phyloP scores from a whole-genome alignment of 1,140 invertebrate genomes.

The Drosophila trapezifrons region DNA sequence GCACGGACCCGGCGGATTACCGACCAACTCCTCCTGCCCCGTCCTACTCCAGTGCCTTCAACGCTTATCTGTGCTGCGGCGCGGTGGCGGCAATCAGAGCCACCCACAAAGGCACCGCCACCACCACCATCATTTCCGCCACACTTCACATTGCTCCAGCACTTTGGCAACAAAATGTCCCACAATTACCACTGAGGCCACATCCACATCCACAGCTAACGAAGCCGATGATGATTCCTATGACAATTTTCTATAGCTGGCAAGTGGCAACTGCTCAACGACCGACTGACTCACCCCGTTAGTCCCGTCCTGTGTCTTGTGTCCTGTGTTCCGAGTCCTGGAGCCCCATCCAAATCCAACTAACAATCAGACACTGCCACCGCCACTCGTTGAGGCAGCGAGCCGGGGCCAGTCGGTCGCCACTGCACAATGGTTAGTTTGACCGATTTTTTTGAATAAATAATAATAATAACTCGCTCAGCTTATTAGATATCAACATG shows the following conservation, averaged over 20 bases:
- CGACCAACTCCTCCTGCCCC: constrained; percentile 19
- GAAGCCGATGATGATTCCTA: constrained; percentile 84
- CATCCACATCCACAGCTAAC: constrained; percentile 72
- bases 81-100: constrained; percentile 38
- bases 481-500: no score
- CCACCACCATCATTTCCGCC: constrained; percentile 65
- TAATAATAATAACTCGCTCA: no score
- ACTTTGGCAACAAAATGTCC: constrained; percentile 83
- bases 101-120: constrained; percentile 23
- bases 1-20: constrained; percentile 60
- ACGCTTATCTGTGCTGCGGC: constrained; percentile 65
- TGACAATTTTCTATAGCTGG: constrained; percentile 83
- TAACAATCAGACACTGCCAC: constrained; percentile 80
- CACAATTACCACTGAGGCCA: constrained; percentile 84
- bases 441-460: no score
- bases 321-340: constrained; percentile 13
- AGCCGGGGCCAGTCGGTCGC: constrained; percentile 50
- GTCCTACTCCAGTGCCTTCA: constrained; percentile 50
- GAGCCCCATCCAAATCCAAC: constrained; percentile 61
- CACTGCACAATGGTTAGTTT: no score
- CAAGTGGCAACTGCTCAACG: constrained; percentile 70
- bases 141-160: constrained; percentile 51
- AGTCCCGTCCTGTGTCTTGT: constrained; percentile 1
- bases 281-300: constrained; percentile 17
- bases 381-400: constrained; percentile 60